A percentile compares a stretch with the other conserved stretches of the same genome.
These are phyloP conservation scores for Allolobophora icterica DNA, from an alignment of 2,888 invertebrate species.

Conservation along the genomic window DNA sequence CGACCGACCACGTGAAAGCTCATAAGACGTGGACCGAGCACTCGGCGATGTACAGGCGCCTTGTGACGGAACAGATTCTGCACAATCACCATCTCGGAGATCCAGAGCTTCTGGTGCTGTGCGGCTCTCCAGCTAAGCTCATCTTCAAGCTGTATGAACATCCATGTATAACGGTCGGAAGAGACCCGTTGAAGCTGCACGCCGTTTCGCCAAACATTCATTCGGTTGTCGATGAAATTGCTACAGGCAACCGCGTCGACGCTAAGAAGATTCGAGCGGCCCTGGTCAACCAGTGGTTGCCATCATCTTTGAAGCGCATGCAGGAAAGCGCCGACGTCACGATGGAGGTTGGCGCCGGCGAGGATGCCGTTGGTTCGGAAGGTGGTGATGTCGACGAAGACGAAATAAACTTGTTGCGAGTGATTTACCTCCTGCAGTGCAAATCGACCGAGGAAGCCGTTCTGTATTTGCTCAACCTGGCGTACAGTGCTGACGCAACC, in stretches of 20 bases:
- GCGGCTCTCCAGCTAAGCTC: constrained; percentile 49
- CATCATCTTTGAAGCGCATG: constrained; percentile 44
- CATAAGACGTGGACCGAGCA: background rate
- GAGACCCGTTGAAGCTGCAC: background rate
- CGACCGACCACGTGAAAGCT: background rate
- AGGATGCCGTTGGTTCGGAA: background rate
- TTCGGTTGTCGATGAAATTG: background rate
- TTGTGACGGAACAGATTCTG: background rate
- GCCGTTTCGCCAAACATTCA: background rate
- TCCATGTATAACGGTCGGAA: constrained; percentile 40
- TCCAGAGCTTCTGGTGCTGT: background rate
- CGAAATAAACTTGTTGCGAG: constrained; percentile 52
- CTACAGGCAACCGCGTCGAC: background rate
- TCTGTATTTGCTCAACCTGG: constrained; percentile 43
- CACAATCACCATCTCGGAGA: background rate
- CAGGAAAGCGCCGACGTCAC: constrained; percentile 54
- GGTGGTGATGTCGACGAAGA: constrained; percentile 51
- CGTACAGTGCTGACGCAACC: background rate
- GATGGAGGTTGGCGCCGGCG: background rate
- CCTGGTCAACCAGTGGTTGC: constrained; percentile 56
- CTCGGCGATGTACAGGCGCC: background rate
- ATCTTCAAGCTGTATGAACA: constrained; percentile 56
- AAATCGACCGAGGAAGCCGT: constrained; percentile 48
- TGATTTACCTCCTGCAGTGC: constrained; percentile 52
- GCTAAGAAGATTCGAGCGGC: constrained; percentile 45